Conservation (phyloP, 2,113 vertebrate species). For the Saguinus imperator region DNA sequence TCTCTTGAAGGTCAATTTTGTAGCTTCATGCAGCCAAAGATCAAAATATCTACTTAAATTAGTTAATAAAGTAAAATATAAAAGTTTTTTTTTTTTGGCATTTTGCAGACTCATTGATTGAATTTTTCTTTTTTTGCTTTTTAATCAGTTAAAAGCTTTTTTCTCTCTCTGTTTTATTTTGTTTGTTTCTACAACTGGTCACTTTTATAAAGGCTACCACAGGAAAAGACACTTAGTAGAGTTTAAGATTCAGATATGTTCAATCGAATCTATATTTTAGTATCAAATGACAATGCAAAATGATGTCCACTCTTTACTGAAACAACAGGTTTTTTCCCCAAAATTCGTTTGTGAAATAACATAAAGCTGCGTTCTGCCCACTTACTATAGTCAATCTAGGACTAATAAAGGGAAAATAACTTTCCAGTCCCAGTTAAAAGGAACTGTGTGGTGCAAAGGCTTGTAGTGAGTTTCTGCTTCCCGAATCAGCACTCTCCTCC, state of each 20-base stretch:
- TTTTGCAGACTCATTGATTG: not conserved
- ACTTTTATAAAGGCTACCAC: not conserved
- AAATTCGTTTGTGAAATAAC: constrained; percentile 17
- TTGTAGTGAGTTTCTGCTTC: not conserved
- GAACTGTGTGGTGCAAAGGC: not conserved
- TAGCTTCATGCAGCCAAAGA: not conserved
- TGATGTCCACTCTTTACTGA: not conserved
- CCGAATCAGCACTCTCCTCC: not conserved
- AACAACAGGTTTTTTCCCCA: not conserved
- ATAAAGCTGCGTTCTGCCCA: not conserved
- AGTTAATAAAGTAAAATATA: constrained; percentile 16
- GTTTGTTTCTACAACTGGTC: too few relatives aligned
- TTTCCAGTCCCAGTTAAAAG: not conserved
- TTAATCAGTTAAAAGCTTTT: not conserved
- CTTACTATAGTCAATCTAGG: not conserved
- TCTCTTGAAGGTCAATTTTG: not conserved
- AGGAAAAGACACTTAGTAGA: not conserved
- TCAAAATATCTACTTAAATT: not conserved
- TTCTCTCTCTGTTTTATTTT: too few relatives aligned
- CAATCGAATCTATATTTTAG: not conserved
- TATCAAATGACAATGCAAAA: not conserved
- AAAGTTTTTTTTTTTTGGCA: not conserved
- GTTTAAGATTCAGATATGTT: not conserved
- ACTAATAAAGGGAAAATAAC: not conserved
- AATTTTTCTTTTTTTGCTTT: not conserved